Evolutionary conservation across 1,140 invertebrate species (phyloP).

Genomic region (Philopotamus ludificatus): DNA sequence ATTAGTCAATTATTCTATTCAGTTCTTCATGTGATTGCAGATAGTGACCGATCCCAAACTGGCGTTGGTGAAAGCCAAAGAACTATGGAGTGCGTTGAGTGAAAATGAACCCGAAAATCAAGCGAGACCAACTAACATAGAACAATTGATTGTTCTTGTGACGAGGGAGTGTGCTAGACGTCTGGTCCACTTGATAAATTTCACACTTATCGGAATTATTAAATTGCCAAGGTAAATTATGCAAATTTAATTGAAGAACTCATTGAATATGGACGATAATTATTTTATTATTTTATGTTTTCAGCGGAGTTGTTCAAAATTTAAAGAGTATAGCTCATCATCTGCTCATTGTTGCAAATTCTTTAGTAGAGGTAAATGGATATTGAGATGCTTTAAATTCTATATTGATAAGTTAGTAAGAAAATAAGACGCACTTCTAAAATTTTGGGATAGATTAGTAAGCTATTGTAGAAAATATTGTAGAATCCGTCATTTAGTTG

Average conservation of each 20-base stretch:
- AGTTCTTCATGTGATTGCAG: constrained; percentile 49
- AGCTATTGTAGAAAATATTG: no score
- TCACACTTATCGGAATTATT: constrained; percentile 56
- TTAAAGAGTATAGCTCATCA: constrained; percentile 34
- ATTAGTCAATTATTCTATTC: no score
- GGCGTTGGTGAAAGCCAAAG: constrained; percentile 70
- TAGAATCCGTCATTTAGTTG: no score
- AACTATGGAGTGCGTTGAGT: constrained; percentile 68
- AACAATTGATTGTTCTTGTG: constrained; percentile 71
- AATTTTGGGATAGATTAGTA: no score
- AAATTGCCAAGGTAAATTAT: constrained; percentile 58
- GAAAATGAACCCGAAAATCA: constrained; percentile 80
- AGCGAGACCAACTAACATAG: constrained; percentile 70
- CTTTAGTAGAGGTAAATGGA: constrained; percentile 39
- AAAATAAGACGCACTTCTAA: no score
- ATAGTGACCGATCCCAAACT: constrained; percentile 73
- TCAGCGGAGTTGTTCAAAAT: constrained; percentile 49
- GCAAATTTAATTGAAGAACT: not conserved
- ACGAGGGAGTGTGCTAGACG: constrained; percentile 71
- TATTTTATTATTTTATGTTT: constrained; percentile 28
- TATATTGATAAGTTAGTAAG: no score
- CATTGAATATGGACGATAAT: not conserved
- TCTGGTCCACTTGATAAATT: constrained; percentile 75
- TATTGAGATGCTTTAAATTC: no score
- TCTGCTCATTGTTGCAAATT: constrained; percentile 28